Conservation (phyloP, 1,140 invertebrate genomes). For the Aricia agestis region DNA sequence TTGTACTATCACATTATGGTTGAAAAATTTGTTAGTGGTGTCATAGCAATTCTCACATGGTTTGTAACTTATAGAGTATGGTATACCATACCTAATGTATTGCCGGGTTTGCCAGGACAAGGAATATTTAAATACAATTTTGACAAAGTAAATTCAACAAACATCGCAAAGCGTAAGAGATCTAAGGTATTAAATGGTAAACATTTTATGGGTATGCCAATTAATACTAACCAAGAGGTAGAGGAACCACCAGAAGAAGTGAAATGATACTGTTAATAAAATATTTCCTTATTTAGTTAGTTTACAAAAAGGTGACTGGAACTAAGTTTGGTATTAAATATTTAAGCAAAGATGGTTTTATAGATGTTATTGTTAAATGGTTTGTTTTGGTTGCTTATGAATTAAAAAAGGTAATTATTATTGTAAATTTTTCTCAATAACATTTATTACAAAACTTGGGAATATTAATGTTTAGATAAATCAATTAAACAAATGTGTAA, state of each 20-base stretch:
- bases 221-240: conserved; percentile 72
- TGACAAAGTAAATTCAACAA: conserved; percentile 62
- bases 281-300: background rate
- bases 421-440: too few relatives aligned
- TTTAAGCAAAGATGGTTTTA: background rate
- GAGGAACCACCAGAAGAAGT: conserved; percentile 45
- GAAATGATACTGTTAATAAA: conserved; percentile 35
- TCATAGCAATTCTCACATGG: conserved; percentile 92
- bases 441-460: too few relatives aligned
- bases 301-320: background rate
- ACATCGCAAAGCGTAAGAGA: conserved; percentile 49
- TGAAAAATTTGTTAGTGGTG: conserved; percentile 93
- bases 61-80: conserved; percentile 92
- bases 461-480: too few relatives aligned
- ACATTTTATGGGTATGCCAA: conserved; percentile 88
- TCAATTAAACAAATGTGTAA: too few relatives aligned
- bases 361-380: background rate
- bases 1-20: conserved; percentile 97
- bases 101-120: conserved; percentile 85
- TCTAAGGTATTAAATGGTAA: conserved; percentile 69
- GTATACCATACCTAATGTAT: conserved; percentile 80
- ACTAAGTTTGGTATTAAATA: background rate
- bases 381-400: too few relatives aligned
- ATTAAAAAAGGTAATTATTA: too few relatives aligned
- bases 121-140: conserved; percentile 88